These are phyloP conservation scores for Planococcus citri DNA, from an alignment of 1,140 invertebrate species.

Conservation along the genomic window DNA sequence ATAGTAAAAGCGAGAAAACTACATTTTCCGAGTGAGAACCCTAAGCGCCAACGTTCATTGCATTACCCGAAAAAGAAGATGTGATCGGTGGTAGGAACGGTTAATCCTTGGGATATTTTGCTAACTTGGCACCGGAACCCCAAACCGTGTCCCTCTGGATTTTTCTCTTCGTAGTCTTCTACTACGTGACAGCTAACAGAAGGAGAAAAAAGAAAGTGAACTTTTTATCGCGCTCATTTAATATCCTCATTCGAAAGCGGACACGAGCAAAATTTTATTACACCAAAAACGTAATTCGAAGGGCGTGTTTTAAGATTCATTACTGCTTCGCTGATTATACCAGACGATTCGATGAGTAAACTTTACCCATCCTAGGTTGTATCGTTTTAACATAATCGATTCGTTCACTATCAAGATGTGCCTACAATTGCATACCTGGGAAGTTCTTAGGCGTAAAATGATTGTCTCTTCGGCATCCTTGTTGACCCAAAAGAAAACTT, in stretches of 20 bases:
- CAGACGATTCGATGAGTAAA: background rate
- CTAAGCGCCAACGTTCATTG: background rate
- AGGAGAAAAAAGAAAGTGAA: slow-evolving; percentile 14
- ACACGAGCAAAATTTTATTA: slow-evolving; percentile 15
- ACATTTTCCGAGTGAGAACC: slow-evolving; percentile 6
- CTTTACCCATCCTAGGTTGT: no score
- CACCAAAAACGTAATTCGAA: background rate
- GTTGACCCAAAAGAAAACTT: no score
- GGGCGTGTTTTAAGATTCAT: slow-evolving; percentile 2
- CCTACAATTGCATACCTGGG: no score
- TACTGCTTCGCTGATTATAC: background rate
- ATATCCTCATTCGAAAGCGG: slow-evolving; percentile 15
- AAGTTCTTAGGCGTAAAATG: no score
- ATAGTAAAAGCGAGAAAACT: slow-evolving; percentile 3
- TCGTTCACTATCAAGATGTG: no score
- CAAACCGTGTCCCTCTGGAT: slow-evolving; percentile 15
- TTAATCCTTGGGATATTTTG: slow-evolving; percentile 20
- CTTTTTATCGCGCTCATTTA: slow-evolving; percentile 16
- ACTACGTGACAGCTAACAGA: slow-evolving; percentile 18
- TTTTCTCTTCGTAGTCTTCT: slow-evolving; percentile 12
- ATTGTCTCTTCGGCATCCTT: no score
- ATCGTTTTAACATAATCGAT: no score
- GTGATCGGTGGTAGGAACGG: slow-evolving; percentile 9
- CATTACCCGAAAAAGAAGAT: slow-evolving; percentile 9
- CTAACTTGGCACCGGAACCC: slow-evolving; percentile 16